phyloP scores from a whole-genome alignment of 2,888 invertebrate species.

The Drosophila borborema region DNA sequence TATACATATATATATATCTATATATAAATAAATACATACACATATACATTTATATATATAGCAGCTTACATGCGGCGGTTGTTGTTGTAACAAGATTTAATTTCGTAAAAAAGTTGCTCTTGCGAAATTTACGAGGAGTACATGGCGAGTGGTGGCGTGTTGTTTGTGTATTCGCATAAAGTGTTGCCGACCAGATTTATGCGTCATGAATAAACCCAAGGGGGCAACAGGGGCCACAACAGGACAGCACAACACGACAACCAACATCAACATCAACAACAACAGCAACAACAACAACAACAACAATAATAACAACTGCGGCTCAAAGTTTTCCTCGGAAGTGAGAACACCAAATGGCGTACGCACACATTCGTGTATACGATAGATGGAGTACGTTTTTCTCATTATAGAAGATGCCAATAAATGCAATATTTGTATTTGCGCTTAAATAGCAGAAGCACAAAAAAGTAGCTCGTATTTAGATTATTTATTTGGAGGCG shows the following conservation, averaged over 20 bases:
- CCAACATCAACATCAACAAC: conserved; percentile 39
- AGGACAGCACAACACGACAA: conserved; percentile 44
- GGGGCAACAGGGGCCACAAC: conserved; percentile 53
- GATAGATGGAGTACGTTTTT: conserved; percentile 28
- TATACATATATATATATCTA: too few relatives aligned
- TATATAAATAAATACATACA: conserved; percentile 4
- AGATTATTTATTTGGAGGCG: conserved; percentile 30
- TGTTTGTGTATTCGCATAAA: conserved; percentile 82
- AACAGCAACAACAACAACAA: too few relatives aligned
- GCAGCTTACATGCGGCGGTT: conserved; percentile 31
- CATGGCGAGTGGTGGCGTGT: conserved; percentile 78
- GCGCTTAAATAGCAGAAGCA: conserved; percentile 2
- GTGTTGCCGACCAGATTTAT: conserved; percentile 82
- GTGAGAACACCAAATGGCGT: conserved; percentile 41
- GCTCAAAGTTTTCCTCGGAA: conserved; percentile 43
- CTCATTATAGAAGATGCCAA: conserved; percentile 47
- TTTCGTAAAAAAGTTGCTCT: conserved; percentile 82
- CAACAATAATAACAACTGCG: conserved; percentile 32
- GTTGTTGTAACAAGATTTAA: conserved; percentile 78
- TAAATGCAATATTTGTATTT: conserved; percentile 52
- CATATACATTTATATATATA: conserved; percentile 11
- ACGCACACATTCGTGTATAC: conserved; percentile 13
- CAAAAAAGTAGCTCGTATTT: neutral
- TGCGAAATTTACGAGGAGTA: conserved; percentile 79
- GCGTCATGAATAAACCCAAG: conserved; percentile 82